Evolutionary conservation across 2,888 invertebrate genomes (phyloP).

Genomic region (Acleris literana): DNA sequence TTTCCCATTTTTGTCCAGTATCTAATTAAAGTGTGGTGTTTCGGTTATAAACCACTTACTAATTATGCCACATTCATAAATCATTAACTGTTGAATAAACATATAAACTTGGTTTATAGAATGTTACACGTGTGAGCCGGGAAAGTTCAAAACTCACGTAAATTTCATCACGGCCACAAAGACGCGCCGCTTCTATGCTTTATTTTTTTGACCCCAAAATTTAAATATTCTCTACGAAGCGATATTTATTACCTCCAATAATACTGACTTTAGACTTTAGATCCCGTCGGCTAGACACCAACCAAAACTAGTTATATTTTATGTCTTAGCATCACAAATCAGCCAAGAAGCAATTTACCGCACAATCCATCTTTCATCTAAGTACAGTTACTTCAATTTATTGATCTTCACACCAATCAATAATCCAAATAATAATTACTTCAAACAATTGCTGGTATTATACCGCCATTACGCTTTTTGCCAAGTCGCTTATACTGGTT

Average conservation of each 20-base stretch:
- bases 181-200: too few relatives aligned
- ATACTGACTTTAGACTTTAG: background rate
- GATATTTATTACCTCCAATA: background rate
- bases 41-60: too few relatives aligned
- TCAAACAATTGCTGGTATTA: slow-evolving; percentile 44
- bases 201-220: too few relatives aligned
- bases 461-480: slow-evolving; percentile 29
- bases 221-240: background rate
- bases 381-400: slow-evolving; percentile 40
- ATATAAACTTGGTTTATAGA: too few relatives aligned
- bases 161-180: too few relatives aligned
- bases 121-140: too few relatives aligned
- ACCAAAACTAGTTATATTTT: slow-evolving; percentile 12
- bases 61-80: too few relatives aligned
- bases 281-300: background rate
- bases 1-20: too few relatives aligned
- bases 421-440: slow-evolving; percentile 50
- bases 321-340: slow-evolving; percentile 10
- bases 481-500: slow-evolving; percentile 22
- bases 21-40: too few relatives aligned
- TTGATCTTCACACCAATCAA: slow-evolving; percentile 40
- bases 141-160: too few relatives aligned
- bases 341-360: slow-evolving; percentile 7
- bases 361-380: slow-evolving; percentile 11
- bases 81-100: too few relatives aligned